phyloP scores from a whole-genome alignment of 2,113 vertebrate genomes.

The Siniperca knerii region DNA sequence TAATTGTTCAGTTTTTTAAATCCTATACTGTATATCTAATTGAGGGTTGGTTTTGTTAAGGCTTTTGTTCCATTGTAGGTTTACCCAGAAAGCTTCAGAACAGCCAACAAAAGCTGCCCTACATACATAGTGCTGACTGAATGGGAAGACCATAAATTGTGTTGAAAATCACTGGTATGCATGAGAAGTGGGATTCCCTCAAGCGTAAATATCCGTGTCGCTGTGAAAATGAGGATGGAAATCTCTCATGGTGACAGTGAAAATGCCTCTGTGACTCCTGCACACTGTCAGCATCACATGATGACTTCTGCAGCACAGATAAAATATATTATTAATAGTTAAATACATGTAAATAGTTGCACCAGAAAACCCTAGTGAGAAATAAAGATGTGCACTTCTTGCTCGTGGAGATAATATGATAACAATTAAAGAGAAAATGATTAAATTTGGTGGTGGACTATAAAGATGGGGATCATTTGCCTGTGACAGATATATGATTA shows the following conservation, averaged over 20 bases:
- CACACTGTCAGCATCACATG: background rate
- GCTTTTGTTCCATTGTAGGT: constrained; percentile 72
- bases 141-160: constrained; percentile 60
- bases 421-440: background rate
- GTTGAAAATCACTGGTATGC: constrained; percentile 66
- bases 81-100: constrained; percentile 44
- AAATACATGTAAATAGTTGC: background rate
- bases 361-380: background rate
- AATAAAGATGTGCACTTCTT: background rate
- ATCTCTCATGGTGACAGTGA: constrained; percentile 24
- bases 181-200: constrained; percentile 67
- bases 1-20: constrained; percentile 46
- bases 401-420: background rate
- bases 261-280: constrained; percentile 11
- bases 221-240: constrained; percentile 8
- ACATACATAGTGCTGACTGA: constrained; percentile 62
- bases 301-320: background rate
- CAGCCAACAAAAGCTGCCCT: constrained; percentile 79
- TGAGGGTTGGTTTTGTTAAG: constrained; percentile 47
- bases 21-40: constrained; percentile 50
- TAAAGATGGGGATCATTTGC: constrained; percentile 22
- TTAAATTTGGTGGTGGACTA: background rate
- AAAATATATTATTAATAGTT: background rate
- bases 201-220: constrained; percentile 40
- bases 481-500: constrained; percentile 42